phyloP scores from a whole-genome alignment of 1,140 invertebrate genomes.

The Drosophila sp. region DNA sequence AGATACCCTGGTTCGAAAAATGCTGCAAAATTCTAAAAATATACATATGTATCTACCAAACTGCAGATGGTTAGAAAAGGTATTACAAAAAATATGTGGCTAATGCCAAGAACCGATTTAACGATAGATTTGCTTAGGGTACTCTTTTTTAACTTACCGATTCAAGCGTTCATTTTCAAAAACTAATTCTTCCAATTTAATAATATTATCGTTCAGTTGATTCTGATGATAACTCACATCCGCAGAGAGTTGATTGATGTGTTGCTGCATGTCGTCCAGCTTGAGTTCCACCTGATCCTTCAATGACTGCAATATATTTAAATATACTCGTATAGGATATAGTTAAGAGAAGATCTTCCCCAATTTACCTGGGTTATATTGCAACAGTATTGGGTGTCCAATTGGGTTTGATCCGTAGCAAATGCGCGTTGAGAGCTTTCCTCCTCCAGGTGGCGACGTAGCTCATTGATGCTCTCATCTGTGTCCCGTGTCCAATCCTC shows the following conservation, averaged over 20 bases:
- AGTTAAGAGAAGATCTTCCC: not conserved
- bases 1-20: not conserved
- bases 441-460: conserved; percentile 67
- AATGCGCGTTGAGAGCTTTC: conserved; percentile 57
- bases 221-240: conserved; percentile 76
- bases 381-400: conserved; percentile 70
- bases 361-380: conserved; percentile 65
- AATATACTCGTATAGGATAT: too few species aligned
- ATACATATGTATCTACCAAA: too few species aligned
- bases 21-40: not conserved
- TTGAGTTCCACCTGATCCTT: conserved; percentile 67
- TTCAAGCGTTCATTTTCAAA: conserved; percentile 71
- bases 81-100: too few species aligned
- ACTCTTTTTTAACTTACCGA: conserved; percentile 57
- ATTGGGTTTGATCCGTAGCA: conserved; percentile 65
- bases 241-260: conserved; percentile 68
- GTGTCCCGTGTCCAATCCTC: conserved; percentile 80
- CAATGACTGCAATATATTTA: conserved; percentile 42
- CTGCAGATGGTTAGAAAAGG: too few species aligned
- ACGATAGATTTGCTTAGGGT: too few species aligned
- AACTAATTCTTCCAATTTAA: conserved; percentile 76
- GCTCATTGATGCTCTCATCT: conserved; percentile 55
- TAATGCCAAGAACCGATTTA: too few species aligned
- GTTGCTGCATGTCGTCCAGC: conserved; percentile 67
- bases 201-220: conserved; percentile 75